A percentile compares a stretch with the other conserved stretches of the same genome.
These are phyloP conservation scores for Seladonia tumulorum DNA, from an alignment of 2,888 invertebrate genomes.

Conservation along the genomic window DNA sequence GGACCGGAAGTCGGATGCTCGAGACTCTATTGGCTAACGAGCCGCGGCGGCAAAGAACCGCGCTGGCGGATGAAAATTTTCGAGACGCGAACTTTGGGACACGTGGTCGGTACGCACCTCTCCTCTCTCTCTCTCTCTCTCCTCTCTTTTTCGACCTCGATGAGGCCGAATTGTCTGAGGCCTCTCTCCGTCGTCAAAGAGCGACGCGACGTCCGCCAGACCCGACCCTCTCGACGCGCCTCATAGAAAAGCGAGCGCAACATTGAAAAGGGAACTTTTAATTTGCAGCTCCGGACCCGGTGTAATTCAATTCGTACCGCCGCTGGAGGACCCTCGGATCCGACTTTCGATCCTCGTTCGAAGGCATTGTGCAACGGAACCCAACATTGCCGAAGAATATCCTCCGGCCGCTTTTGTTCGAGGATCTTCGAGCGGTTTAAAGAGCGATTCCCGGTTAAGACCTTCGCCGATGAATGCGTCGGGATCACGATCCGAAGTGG, in stretches of 20 bases:
- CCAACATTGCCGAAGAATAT: not conserved
- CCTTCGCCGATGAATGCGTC: not conserved
- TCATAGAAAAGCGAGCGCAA: not conserved
- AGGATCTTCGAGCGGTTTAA: not conserved
- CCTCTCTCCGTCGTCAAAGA: slow-evolving; percentile 29
- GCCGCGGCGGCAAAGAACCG: slow-evolving; percentile 15
- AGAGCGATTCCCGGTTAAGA: not conserved
- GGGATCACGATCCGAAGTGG: not conserved
- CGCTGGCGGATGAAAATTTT: slow-evolving; percentile 49
- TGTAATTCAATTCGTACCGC: slow-evolving; percentile 28
- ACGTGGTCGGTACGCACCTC: slow-evolving; percentile 25
- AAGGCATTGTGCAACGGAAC: not conserved
- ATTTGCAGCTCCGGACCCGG: slow-evolving; percentile 32
- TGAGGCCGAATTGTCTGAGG: slow-evolving; percentile 45
- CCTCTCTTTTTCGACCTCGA: slow-evolving; percentile 17
- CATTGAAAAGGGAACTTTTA: slow-evolving; percentile 49
- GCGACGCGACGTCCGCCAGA: slow-evolving; percentile 29
- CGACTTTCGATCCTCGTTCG: slow-evolving; percentile 12
- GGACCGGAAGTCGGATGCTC: not conserved
- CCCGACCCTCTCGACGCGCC: not conserved
- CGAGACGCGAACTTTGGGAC: slow-evolving; percentile 31
- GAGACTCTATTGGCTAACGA: not conserved
- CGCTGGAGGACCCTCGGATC: slow-evolving; percentile 1
- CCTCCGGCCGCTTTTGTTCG: not conserved
- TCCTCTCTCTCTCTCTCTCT: too few relatives aligned